phyloP scores from a whole-genome alignment of 2,797 vertebrate genomes.

The Macroramphosus scolopax region DNA sequence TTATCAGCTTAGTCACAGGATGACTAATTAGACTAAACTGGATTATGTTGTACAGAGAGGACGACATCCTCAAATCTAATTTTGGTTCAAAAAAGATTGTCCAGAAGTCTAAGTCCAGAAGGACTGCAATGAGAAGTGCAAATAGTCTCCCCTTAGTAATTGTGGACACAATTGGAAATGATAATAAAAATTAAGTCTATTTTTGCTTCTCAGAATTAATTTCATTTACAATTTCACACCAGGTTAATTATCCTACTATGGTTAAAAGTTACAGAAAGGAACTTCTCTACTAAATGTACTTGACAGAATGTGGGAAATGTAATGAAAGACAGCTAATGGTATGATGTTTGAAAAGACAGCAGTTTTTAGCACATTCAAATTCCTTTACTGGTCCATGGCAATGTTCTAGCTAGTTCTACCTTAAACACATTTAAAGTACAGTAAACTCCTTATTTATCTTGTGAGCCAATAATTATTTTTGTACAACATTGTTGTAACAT shows the following conservation, averaged over 20 bases:
- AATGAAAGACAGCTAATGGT: no score
- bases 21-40: constrained; percentile 10
- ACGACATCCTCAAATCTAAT: constrained; percentile 17
- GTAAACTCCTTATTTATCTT: constrained; percentile 56
- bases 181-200: neutral
- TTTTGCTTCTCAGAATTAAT: constrained; percentile 19
- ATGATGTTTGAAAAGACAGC: no score
- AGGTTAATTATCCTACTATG: constrained; percentile 18
- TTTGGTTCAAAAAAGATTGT: constrained; percentile 13
- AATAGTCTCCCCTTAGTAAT: constrained; percentile 6
- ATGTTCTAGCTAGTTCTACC: no score
- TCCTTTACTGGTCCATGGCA: no score
- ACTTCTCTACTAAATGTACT: constrained; percentile 6
- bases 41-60: constrained; percentile 11
- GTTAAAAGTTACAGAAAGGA: neutral
- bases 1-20: no score
- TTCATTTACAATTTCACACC: constrained; percentile 3
- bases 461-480: constrained; percentile 46
- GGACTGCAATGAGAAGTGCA: constrained; percentile 3
- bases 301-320: neutral
- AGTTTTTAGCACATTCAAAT: no score
- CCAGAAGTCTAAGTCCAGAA: constrained; percentile 13
- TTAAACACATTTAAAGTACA: no score
- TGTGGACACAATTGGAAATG: no score
- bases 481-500: constrained; percentile 46